Percentiles rank a stretch among this genome's conserved stretches.
Conservation (phyloP, 2,113 vertebrate genomes). For the Herpetotheres cachinnans region DNA sequence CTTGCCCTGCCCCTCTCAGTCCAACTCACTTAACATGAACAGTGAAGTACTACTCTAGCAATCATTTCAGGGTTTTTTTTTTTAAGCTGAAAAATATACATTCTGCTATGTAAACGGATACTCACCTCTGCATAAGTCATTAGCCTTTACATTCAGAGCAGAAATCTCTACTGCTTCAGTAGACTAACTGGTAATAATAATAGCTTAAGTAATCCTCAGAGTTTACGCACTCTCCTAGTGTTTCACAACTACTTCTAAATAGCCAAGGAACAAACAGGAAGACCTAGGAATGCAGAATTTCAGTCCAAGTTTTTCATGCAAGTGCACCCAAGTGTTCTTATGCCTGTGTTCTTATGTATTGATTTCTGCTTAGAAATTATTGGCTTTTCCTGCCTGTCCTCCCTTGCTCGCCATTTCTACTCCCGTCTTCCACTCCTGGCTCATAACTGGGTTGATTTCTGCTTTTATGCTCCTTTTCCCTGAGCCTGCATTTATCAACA, state of each 20-base stretch:
- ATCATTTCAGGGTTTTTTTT: not conserved
- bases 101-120: not conserved
- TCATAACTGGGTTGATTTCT: not conserved
- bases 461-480: not conserved
- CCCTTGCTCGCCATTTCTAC: accelerated
- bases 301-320: not conserved
- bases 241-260: not conserved
- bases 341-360: not conserved
- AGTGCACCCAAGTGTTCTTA: not conserved
- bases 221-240: not conserved
- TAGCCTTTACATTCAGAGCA: not conserved
- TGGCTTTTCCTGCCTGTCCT: not conserved
- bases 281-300: not conserved
- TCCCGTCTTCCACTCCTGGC: not conserved
- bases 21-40: not conserved
- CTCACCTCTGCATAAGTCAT: constrained; percentile 1
- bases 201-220: not conserved
- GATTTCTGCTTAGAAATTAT: not conserved
- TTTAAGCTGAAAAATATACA: not conserved
- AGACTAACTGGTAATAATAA: not conserved
- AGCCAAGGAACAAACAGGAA: not conserved
- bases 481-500: not conserved
- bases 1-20: not conserved
- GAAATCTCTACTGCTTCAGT: not conserved
- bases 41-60: not conserved